Evolutionary conservation across 2,888 invertebrate genomes (phyloP).

Genomic region (Lasioglossum morio): DNA sequence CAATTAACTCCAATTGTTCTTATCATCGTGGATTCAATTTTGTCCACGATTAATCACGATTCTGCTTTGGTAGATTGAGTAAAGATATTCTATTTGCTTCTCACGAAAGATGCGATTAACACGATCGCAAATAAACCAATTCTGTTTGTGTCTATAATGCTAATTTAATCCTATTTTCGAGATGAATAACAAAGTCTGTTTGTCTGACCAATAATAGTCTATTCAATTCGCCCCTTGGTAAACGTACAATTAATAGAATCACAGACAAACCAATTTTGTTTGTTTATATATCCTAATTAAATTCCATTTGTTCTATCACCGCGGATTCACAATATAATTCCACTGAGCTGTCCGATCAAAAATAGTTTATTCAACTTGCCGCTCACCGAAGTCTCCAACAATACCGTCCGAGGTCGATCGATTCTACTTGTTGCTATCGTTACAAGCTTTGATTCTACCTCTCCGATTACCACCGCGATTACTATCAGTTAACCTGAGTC

Average conservation of each 20-base stretch:
- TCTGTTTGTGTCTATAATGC: neutral
- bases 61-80: neutral
- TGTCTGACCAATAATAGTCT: neutral
- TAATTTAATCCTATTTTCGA: neutral
- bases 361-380: neutral
- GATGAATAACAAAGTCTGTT: neutral
- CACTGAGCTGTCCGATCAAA: neutral
- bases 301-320: neutral
- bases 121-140: neutral
- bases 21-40: neutral
- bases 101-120: neutral
- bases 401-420: neutral
- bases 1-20: neutral
- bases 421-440: conserved; percentile 1
- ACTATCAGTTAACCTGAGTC: neutral
- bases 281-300: neutral
- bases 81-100: neutral
- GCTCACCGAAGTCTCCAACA: neutral
- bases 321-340: neutral
- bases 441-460: neutral
- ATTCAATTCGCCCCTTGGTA: neutral
- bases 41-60: neutral
- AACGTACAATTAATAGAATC: no score
- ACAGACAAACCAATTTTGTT: neutral
- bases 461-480: neutral